Conservation (phyloP, 2,797 vertebrate species). For the Coregonus ussuriensis region DNA sequence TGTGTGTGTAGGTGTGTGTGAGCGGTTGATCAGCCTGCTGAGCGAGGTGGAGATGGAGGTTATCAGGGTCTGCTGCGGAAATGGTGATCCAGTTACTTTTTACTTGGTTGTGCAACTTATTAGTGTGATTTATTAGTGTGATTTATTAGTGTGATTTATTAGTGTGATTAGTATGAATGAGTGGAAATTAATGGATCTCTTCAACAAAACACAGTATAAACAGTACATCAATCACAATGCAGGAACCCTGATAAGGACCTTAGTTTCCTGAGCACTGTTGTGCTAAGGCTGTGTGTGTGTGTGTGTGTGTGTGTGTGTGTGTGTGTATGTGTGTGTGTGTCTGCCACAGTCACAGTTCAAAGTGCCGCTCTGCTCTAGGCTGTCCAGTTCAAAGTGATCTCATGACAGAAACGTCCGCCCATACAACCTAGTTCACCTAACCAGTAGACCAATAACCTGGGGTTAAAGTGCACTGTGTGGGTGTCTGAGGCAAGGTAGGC, state of each 20-base stretch:
- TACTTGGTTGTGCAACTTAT: constrained; percentile 11
- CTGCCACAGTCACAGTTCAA: constrained; percentile 3
- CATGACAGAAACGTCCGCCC: not conserved
- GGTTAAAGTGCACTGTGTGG: constrained; percentile 19
- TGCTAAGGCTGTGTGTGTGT: constrained; percentile 27
- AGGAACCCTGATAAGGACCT: too few species aligned
- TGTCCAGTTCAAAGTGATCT: not conserved
- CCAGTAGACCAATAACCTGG: constrained; percentile 16
- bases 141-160: not conserved
- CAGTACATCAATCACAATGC: constrained; percentile 48
- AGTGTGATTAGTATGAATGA: constrained; percentile 15
- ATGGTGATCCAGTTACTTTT: constrained; percentile 10
- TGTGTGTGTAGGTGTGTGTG: not conserved
- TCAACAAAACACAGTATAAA: constrained; percentile 39
- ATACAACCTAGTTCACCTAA: not conserved
- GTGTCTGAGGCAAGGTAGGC: not conserved
- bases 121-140: not conserved
- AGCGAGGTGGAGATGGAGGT: not conserved
- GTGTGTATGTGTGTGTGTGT: too few species aligned
- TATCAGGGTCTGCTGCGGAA: constrained; percentile 11
- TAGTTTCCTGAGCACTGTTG: constrained; percentile 65
- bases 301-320: too few species aligned
- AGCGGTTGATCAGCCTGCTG: not conserved
- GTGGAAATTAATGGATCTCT: constrained; percentile 9
- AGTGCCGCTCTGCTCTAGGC: constrained; percentile 10